Evolutionary conservation across 2,888 invertebrate genomes (phyloP).

Genomic region (Oasisia sp.): DNA sequence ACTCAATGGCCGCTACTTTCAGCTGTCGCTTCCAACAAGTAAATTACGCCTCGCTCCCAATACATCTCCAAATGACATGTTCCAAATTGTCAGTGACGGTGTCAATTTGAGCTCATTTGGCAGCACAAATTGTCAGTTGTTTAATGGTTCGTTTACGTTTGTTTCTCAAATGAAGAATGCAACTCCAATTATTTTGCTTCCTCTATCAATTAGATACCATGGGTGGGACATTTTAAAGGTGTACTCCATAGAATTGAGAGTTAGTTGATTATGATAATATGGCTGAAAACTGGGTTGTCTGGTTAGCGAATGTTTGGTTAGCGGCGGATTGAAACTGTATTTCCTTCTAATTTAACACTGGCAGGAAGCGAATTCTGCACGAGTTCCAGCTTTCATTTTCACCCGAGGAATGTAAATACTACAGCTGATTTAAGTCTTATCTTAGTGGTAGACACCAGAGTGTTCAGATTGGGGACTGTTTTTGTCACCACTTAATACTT

Average conservation of each 20-base stretch:
- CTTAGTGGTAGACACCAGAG: too few species aligned
- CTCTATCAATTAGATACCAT: not conserved
- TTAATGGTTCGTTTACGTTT: not conserved
- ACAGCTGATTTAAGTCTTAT: too few species aligned
- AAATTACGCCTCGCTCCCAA: not conserved
- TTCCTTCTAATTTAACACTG: too few species aligned
- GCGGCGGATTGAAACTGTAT: too few species aligned
- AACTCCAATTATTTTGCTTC: not conserved
- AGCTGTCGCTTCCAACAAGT: not conserved
- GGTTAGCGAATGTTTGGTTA: too few species aligned
- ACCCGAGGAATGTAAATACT: too few species aligned
- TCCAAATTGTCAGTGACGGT: not conserved
- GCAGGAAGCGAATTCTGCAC: too few species aligned
- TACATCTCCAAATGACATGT: not conserved
- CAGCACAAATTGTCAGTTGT: not conserved
- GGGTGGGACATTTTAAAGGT: not conserved
- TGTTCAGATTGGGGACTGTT: too few species aligned
- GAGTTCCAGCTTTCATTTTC: too few species aligned
- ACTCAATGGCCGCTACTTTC: not conserved
- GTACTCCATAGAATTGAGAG: not conserved
- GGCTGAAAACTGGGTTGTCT: not conserved
- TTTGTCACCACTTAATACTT: too few species aligned
- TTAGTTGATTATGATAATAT: not conserved
- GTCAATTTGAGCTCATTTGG: not conserved
- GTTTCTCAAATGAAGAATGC: not conserved